These are phyloP conservation scores for Rhogogaster chlorosoma DNA, from an alignment of 2,888 invertebrate genomes.

Conservation along the genomic window DNA sequence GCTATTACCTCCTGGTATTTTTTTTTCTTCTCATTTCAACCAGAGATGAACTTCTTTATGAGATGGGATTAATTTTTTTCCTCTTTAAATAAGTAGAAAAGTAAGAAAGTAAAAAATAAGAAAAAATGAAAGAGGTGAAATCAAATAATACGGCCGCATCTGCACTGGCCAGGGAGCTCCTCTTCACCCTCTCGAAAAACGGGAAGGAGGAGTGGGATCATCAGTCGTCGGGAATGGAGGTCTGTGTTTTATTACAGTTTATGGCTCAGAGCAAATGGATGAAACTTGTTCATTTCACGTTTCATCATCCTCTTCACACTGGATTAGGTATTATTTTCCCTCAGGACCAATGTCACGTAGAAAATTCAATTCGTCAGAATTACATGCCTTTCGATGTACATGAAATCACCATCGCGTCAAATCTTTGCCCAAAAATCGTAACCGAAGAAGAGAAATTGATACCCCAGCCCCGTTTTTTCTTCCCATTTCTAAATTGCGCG, in stretches of 20 bases:
- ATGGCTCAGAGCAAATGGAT: constrained; percentile 27
- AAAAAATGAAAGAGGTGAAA: not conserved
- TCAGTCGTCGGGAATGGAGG: not conserved
- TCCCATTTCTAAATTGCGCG: too few species aligned
- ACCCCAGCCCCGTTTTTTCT: too few species aligned
- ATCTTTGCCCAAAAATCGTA: too few species aligned
- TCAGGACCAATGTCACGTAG: constrained; percentile 8
- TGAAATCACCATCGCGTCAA: too few species aligned
- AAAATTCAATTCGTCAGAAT: constrained; percentile 14
- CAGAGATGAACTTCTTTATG: too few species aligned
- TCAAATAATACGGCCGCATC: too few species aligned
- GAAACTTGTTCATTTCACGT: constrained; percentile 36
- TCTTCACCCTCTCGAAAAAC: not conserved
- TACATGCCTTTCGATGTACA: too few species aligned
- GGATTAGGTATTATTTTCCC: constrained; percentile 7
- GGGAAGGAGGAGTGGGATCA: not conserved
- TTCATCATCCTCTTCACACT: not conserved
- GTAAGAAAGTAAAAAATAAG: not conserved
- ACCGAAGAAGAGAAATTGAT: too few species aligned
- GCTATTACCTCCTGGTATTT: too few species aligned
- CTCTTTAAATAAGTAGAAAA: not conserved
- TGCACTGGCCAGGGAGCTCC: not conserved
- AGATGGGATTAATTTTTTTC: not conserved
- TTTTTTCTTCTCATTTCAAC: not conserved
- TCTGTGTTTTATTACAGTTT: constrained; percentile 14